phyloP scores from a whole-genome alignment of 2,888 invertebrate species.

The Julus scandinavius region DNA sequence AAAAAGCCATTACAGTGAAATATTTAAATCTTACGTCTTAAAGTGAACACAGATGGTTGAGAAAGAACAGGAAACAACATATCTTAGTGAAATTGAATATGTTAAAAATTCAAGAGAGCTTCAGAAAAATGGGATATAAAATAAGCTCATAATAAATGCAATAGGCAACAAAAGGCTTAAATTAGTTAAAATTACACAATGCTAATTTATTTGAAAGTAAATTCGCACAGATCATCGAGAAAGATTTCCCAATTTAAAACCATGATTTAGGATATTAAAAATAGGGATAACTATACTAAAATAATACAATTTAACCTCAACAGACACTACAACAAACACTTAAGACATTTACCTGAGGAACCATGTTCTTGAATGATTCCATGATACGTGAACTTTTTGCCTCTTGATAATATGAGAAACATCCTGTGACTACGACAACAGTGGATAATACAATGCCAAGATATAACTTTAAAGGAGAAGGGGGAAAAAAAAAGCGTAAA shows the following conservation, averaged over 20 bases:
- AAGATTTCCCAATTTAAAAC: too few relatives aligned
- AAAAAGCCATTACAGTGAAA: background rate
- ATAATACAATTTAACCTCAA: too few relatives aligned
- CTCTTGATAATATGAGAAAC: slow-evolving; percentile 72
- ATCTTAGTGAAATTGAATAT: background rate
- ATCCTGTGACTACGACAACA: slow-evolving; percentile 70
- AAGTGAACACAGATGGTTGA: background rate
- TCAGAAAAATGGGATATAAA: background rate
- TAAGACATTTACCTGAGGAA: slow-evolving; percentile 70
- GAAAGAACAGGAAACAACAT: background rate
- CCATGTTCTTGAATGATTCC: slow-evolving; percentile 72
- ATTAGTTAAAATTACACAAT: too few relatives aligned
- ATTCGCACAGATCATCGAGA: too few relatives aligned
- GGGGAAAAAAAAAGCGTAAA: slow-evolving; percentile 47
- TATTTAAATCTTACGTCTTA: background rate
- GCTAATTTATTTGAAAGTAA: too few relatives aligned
- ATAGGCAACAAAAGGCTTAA: too few relatives aligned
- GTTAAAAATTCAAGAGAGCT: background rate
- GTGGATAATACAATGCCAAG: slow-evolving; percentile 70
- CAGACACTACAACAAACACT: too few relatives aligned
- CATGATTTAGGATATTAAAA: too few relatives aligned
- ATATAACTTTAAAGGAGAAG: slow-evolving; percentile 64
- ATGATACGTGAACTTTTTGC: slow-evolving; percentile 70
- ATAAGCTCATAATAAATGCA: too few relatives aligned
- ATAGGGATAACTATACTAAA: too few relatives aligned